Percentiles rank a stretch among this genome's conserved stretches.
Evolutionary conservation across 2,797 vertebrate species (phyloP).

Genomic region (Acanthiza pusilla): DNA sequence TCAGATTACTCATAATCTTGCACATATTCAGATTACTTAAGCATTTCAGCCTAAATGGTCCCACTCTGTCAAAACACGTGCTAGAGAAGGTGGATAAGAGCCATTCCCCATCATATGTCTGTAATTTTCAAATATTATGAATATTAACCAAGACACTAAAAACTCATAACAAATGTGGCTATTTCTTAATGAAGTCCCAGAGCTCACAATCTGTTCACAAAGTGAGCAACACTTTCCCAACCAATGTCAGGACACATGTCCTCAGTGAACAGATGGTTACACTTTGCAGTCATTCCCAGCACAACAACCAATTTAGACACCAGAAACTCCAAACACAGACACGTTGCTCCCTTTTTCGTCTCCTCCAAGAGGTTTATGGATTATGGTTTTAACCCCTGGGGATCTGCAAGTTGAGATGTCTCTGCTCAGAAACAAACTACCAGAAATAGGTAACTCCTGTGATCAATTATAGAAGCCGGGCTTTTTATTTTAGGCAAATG

Average conservation of each 20-base stretch:
- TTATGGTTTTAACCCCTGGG: not conserved
- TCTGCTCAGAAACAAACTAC: not conserved
- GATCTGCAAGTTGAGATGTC: not conserved
- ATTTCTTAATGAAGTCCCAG: not conserved
- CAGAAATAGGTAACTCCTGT: not conserved
- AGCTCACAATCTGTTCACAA: not conserved
- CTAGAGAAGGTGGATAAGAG: not conserved
- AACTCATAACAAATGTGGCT: not conserved
- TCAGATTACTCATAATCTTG: not conserved
- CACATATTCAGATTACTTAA: not conserved
- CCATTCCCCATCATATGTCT: not conserved
- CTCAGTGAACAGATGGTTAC: not conserved
- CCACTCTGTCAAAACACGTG: not conserved
- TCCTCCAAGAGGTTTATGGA: not conserved
- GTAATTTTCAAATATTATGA: not conserved
- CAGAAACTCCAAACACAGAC: not conserved
- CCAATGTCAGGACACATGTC: accelerated
- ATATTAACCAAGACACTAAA: not conserved
- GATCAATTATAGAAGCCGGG: not conserved
- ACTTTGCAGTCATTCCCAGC: not conserved
- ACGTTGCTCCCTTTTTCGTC: not conserved
- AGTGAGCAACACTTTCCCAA: not conserved
- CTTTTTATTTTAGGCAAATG: not conserved
- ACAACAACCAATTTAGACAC: not conserved
- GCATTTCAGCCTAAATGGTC: not conserved